phyloP scores from a whole-genome alignment of 2,888 invertebrate genomes.

The Sesia bembeciformis region DNA sequence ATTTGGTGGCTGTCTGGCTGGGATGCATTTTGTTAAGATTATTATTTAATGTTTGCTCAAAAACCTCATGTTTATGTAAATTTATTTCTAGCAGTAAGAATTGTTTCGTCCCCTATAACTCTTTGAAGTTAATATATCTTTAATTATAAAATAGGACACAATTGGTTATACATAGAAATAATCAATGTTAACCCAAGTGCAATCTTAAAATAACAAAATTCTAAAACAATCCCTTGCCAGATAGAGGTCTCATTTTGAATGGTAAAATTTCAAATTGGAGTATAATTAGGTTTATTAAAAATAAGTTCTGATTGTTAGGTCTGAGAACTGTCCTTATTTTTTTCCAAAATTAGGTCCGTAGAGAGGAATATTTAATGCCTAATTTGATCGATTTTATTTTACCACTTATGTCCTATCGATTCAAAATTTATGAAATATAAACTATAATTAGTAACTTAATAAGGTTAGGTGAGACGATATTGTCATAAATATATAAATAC shows the following conservation, averaged over 20 bases:
- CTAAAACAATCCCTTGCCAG: constrained; percentile 50
- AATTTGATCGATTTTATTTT: constrained; percentile 64
- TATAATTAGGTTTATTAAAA: constrained; percentile 45
- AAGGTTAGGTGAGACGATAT: constrained; percentile 76
- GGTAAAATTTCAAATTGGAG: constrained; percentile 37
- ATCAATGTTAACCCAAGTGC: constrained; percentile 9
- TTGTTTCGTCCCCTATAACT: constrained; percentile 31
- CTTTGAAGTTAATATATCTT: constrained; percentile 14
- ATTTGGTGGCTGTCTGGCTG: constrained; percentile 56
- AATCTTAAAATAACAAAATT: constrained; percentile 7
- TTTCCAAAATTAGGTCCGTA: constrained; percentile 47
- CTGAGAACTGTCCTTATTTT: constrained; percentile 42
- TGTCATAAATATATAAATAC: constrained; percentile 77
- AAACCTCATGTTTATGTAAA: constrained; percentile 44
- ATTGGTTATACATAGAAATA: no score
- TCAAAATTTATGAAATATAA: constrained; percentile 71
- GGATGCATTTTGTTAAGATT: constrained; percentile 47
- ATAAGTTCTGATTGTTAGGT: constrained; percentile 58
- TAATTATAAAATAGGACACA: constrained; percentile 6
- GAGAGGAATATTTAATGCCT: constrained; percentile 41
- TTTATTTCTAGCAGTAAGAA: constrained; percentile 47
- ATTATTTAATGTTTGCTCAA: constrained; percentile 60
- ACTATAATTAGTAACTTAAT: constrained; percentile 73
- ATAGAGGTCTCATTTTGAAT: constrained; percentile 38
- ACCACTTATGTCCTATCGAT: constrained; percentile 70